Conservation (phyloP, 2,888 invertebrate species). For the Cetonia aurata region DNA sequence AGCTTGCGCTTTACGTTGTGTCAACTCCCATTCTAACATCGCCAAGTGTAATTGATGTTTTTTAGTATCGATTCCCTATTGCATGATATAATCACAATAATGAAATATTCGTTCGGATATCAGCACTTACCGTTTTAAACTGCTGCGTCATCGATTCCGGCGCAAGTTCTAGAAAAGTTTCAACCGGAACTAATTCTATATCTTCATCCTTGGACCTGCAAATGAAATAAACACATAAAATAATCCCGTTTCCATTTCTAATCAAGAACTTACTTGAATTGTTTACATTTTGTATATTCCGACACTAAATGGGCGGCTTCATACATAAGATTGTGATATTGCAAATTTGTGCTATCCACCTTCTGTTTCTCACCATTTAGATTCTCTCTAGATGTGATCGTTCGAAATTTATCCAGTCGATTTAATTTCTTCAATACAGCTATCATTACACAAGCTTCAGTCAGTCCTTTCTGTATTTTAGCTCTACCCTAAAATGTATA, state of each 20-base stretch:
- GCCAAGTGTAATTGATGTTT: conserved; percentile 87
- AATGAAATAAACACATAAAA: conserved; percentile 43
- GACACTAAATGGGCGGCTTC: conserved; percentile 94
- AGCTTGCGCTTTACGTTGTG: conserved; percentile 86
- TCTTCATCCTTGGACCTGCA: conserved; percentile 90
- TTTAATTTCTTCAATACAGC: conserved; percentile 92
- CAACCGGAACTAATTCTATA: conserved; percentile 86
- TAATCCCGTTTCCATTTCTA: not conserved
- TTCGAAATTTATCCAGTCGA: conserved; percentile 89
- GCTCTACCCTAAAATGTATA: conserved; percentile 68
- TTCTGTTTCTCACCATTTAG: conserved; percentile 86
- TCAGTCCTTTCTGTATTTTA: conserved; percentile 76
- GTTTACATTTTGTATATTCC: conserved; percentile 94
- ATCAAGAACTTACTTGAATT: conserved; percentile 80
- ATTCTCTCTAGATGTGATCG: conserved; percentile 84
- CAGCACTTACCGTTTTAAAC: conserved; percentile 58
- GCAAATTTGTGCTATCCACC: conserved; percentile 90
- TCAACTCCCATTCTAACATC: conserved; percentile 91
- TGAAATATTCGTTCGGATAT: not conserved
- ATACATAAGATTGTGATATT: conserved; percentile 93
- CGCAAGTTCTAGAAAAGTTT: conserved; percentile 87
- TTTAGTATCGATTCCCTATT: conserved; percentile 66
- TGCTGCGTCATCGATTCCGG: conserved; percentile 69
- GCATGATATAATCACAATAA: conserved; percentile 23
- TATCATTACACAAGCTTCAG: conserved; percentile 81